phyloP scores from a whole-genome alignment of 37 sponge, comb jelly and placozoan genomes.

The Halisarca cf. caerulea region DNA sequence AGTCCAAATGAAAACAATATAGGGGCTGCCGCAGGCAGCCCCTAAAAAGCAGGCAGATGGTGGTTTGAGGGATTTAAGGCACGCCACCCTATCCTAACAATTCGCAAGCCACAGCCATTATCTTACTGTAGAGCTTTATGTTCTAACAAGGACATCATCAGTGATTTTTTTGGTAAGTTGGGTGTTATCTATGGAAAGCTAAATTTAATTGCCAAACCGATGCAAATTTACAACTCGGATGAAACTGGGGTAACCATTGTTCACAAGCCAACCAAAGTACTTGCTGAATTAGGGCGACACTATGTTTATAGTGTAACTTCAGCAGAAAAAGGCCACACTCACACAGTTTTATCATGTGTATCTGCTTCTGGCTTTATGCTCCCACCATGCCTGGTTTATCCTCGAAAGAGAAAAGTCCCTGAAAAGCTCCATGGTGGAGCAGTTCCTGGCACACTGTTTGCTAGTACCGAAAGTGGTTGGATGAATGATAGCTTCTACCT shows the following conservation, averaged over 20 bases:
- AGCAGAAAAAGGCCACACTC: constrained; percentile 58
- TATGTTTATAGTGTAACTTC: constrained; percentile 51
- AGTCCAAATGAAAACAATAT: too few species aligned
- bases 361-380: constrained; percentile 53
- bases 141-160: constrained; percentile 36
- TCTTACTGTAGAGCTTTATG: background rate
- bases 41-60: too few species aligned
- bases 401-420: constrained; percentile 54
- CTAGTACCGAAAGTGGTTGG: constrained; percentile 61
- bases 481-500: constrained; percentile 46
- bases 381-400: constrained; percentile 63
- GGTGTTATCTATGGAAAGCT: constrained; percentile 32
- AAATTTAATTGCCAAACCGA: constrained; percentile 44
- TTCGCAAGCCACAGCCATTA: constrained; percentile 24
- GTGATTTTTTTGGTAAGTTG: constrained; percentile 41
- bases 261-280: constrained; percentile 38
- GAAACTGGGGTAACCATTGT: constrained; percentile 39
- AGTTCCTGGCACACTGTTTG: constrained; percentile 46
- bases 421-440: constrained; percentile 43
- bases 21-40: too few species aligned
- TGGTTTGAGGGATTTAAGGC: constrained; percentile 51
- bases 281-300: constrained; percentile 20
- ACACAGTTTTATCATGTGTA: constrained; percentile 55
- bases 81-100: constrained; percentile 27
- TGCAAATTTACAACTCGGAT: constrained; percentile 48